phyloP scores from a whole-genome alignment of 2,888 invertebrate genomes.

The Leptinotarsa tumamoca region DNA sequence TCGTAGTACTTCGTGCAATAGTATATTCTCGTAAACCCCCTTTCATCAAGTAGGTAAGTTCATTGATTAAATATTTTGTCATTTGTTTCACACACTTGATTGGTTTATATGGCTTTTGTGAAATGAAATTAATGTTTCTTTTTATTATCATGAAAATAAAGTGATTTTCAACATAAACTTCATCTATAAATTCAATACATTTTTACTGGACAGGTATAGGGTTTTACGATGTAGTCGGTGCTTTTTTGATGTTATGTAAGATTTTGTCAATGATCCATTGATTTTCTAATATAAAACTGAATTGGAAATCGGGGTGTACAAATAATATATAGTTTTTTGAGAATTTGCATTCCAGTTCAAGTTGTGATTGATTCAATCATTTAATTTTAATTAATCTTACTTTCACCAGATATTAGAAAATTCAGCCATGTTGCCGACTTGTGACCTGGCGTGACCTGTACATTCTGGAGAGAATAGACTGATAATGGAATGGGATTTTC shows the following conservation, averaged over 20 bases:
- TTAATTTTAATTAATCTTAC: not conserved
- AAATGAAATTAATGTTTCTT: not conserved
- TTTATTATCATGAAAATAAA: not conserved
- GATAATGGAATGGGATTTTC: not conserved
- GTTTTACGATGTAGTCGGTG: slow-evolving; percentile 19
- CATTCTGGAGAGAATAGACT: slow-evolving; percentile 4
- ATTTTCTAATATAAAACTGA: slow-evolving; percentile 23
- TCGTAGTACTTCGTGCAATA: not conserved
- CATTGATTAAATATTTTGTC: slow-evolving; percentile 1
- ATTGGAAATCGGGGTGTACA: not conserved
- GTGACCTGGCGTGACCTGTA: slow-evolving; percentile 46
- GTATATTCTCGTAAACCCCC: not conserved
- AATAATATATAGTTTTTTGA: not conserved
- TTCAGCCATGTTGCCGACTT: slow-evolving; percentile 45
- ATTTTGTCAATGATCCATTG: slow-evolving; percentile 34
- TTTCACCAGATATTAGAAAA: slow-evolving; percentile 12
- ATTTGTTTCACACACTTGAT: not conserved
- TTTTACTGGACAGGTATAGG: not conserved
- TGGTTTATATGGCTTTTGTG: not conserved
- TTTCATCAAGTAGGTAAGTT: slow-evolving; percentile 7
- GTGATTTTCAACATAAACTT: too few species aligned
- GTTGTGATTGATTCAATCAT: not conserved
- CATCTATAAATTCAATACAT: too few species aligned
- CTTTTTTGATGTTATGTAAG: slow-evolving; percentile 39
- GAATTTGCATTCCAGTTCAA: not conserved